These are phyloP conservation scores for Ips typographus DNA, from an alignment of 1,140 invertebrate genomes.

Conservation along the genomic window DNA sequence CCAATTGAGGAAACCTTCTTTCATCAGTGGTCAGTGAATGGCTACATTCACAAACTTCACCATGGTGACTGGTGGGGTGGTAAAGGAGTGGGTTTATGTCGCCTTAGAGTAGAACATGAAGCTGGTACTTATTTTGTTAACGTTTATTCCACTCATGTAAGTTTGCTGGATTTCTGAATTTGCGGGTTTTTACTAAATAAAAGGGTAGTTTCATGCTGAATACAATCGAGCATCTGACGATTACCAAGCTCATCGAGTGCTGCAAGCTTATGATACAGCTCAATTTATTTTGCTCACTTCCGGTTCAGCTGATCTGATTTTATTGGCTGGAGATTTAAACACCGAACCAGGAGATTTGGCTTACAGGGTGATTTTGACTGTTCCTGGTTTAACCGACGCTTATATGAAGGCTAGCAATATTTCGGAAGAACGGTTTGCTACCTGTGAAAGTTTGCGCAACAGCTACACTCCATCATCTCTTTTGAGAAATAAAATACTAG, in stretches of 20 bases:
- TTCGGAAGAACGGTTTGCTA: constrained; percentile 55
- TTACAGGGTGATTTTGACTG: constrained; percentile 65
- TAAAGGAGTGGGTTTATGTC: constrained; percentile 91
- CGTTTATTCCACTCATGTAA: constrained; percentile 91
- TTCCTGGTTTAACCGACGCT: constrained; percentile 53
- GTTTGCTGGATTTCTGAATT: constrained; percentile 46
- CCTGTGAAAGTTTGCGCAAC: constrained; percentile 81
- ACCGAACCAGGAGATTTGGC: constrained; percentile 84
- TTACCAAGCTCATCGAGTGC: constrained; percentile 84
- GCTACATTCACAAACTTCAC: constrained; percentile 93
- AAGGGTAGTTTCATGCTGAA: constrained; percentile 90
- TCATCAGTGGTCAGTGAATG: constrained; percentile 93
- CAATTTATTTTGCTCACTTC: constrained; percentile 89
- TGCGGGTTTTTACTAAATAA: background rate
- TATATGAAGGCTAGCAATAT: constrained; percentile 39
- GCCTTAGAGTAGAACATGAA: constrained; percentile 60
- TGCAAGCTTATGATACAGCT: constrained; percentile 92
- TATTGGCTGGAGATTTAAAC: constrained; percentile 93
- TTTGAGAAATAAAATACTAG: constrained; percentile 63
- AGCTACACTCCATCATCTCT: constrained; percentile 69
- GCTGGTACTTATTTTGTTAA: constrained; percentile 68
- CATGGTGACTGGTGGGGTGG: constrained; percentile 99
- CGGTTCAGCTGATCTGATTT: constrained; percentile 72
- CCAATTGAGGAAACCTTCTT: constrained; percentile 87
- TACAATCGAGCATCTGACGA: constrained; percentile 84